These are phyloP conservation scores for Peromyscus attwateri DNA, from an alignment of 2,797 vertebrate genomes.

Conservation along the genomic window DNA sequence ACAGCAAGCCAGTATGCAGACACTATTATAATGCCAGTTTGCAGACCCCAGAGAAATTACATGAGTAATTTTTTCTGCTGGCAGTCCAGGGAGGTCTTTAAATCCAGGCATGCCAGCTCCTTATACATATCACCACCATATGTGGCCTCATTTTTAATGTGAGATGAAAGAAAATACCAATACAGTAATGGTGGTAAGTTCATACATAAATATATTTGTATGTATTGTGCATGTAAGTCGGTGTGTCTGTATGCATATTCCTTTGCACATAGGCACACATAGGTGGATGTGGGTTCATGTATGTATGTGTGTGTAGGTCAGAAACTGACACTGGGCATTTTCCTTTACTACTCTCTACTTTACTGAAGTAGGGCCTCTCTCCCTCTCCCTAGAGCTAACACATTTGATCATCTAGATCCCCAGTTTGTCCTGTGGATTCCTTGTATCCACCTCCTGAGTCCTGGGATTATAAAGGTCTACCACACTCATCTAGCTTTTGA, in stretches of 20 bases:
- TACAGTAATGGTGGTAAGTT: not conserved
- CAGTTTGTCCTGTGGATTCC: not conserved
- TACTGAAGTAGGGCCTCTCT: not conserved
- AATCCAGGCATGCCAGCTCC: not conserved
- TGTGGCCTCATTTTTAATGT: not conserved
- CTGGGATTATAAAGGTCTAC: not conserved
- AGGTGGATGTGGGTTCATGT: not conserved
- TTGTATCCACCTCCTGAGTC: not conserved
- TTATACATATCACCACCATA: rapidly evolving
- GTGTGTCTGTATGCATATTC: not conserved
- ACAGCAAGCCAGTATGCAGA: not conserved
- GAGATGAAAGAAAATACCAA: not conserved
- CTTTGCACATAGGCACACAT: not conserved
- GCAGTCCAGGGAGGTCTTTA: not conserved
- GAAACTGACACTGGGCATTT: not conserved
- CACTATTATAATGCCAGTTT: not conserved
- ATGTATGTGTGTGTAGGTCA: not conserved
- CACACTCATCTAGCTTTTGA: not conserved
- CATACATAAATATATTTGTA: not conserved
- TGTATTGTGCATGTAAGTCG: not conserved
- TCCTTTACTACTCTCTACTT: not conserved
- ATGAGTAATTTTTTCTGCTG: not conserved
- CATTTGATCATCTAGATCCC: not conserved
- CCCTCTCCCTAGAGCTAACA: not conserved
- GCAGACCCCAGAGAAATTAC: not conserved